These are phyloP conservation scores for Drosophila yakuba DNA, from an alignment of 1,140 invertebrate genomes.

Conservation along the genomic window DNA sequence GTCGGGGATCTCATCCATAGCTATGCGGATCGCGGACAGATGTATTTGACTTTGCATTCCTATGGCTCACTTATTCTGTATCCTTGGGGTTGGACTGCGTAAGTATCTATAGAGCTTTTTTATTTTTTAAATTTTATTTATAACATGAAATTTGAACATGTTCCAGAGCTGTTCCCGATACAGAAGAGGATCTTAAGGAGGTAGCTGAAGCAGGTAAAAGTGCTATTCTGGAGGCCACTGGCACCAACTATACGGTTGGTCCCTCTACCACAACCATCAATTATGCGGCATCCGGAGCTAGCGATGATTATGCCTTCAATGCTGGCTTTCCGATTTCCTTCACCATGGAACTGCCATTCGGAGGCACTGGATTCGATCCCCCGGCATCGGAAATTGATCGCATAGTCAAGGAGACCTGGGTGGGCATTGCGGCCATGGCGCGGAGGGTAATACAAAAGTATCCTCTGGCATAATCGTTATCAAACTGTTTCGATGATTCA, in stretches of 20 bases:
- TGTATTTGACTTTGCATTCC: constrained; percentile 90
- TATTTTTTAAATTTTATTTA: not conserved
- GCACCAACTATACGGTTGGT: constrained; percentile 87
- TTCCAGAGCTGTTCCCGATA: constrained; percentile 71
- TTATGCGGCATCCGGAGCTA: constrained; percentile 86
- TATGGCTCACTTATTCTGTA: constrained; percentile 88
- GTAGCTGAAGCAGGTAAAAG: constrained; percentile 82
- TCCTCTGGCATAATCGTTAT: constrained; percentile 37
- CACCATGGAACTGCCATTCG: constrained; percentile 89
- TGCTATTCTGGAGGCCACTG: constrained; percentile 85
- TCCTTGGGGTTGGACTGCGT: constrained; percentile 89
- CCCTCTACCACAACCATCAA: constrained; percentile 86
- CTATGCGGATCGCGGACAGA: constrained; percentile 85
- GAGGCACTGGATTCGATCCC: constrained; percentile 87
- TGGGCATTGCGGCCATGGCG: constrained; percentile 86
- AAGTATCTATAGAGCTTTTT: constrained; percentile 1
- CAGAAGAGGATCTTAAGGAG: constrained; percentile 79
- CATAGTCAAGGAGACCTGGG: constrained; percentile 88
- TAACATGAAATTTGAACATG: not conserved
- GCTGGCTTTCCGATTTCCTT: constrained; percentile 88
- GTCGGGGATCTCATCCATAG: constrained; percentile 85
- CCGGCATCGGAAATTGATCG: constrained; percentile 87
- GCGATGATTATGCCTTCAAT: constrained; percentile 88
- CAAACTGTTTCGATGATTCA: not conserved
- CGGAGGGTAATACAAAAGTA: constrained; percentile 66